A percentile compares a stretch with the other conserved stretches of the same genome.
Conservation (phyloP, 2,888 invertebrate genomes). For the Mythimna lalbum region DNA sequence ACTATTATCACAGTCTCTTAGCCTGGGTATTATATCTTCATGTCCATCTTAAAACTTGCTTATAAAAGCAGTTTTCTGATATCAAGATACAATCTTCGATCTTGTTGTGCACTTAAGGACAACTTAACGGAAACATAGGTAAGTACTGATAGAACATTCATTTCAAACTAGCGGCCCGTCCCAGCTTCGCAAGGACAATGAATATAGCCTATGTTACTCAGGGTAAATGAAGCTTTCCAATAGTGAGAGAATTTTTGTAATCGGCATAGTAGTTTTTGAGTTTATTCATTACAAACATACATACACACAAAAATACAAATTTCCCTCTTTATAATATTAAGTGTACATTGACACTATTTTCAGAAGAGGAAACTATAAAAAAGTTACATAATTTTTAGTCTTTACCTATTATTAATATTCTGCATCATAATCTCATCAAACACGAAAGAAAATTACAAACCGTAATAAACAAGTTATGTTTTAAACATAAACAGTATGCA, state of each 20-base stretch:
- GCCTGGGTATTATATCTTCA: constrained; percentile 21
- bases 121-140: constrained; percentile 26
- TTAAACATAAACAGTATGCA: constrained; percentile 17
- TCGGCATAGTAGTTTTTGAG: too few relatives aligned
- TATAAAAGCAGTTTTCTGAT: constrained; percentile 22
- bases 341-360: too few relatives aligned
- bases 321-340: too few relatives aligned
- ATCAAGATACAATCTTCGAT: constrained; percentile 39
- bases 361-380: too few relatives aligned
- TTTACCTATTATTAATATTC: constrained; percentile 5
- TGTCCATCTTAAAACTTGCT: constrained; percentile 32
- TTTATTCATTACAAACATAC: too few relatives aligned
- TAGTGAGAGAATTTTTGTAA: too few relatives aligned
- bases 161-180: too few relatives aligned
- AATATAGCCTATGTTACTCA: too few relatives aligned
- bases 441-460: background rate
- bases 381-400: too few relatives aligned
- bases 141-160: constrained; percentile 17
- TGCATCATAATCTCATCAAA: constrained; percentile 14
- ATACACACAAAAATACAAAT: too few relatives aligned
- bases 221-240: too few relatives aligned
- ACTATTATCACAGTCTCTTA: constrained; percentile 12
- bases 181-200: too few relatives aligned
- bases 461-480: constrained; percentile 5
- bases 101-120: constrained; percentile 36